Base-by-base conservation (phyloP, 2,797 vertebrate genomes). In the Neosilurus mollespiculum region DNA sequence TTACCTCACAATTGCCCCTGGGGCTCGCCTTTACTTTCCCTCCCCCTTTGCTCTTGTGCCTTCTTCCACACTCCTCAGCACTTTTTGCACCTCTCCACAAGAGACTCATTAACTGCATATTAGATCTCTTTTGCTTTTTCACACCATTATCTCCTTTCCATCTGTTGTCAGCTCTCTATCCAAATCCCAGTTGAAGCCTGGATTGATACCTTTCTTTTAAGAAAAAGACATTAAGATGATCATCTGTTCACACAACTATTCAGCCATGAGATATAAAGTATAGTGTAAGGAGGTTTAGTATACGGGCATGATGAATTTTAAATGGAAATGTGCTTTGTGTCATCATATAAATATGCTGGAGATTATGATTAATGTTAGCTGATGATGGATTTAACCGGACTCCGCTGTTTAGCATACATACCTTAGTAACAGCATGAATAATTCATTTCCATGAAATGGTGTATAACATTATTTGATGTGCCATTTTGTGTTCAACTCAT, bases 61-160 rank as follows among this genome's bases (percentile, higher is more conserved):
- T 81, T 83, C 77, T 37, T 87, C 86, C 75, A 81, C 84, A 84
- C 92, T 94, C 92, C 91, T 94, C 93, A 93, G 93, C 93, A 92
- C 88, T n/a, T 94, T 93, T 93, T 84, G 82, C 88, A 89, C 88
- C 88, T 90, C 89, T 88, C 87, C 91, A 89, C 90, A 87, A 91
- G 88, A 91, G 88, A 91, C 90, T 93, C 92, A 94, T 95, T 93
- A 94, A 84, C 56, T 81, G 77, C 69, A 62, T 88, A 67, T 86
- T 86, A 85, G 83, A 83, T 78, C 84, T 81, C 64, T 51, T 58
- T 84, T 56, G 78, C 77, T 69, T 65, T 71, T 75, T 84, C 69
- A 65, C 51, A 53, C 64, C 67, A 69, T 83, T 76, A 71, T 62
- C 49, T 69, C 58, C 43, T 66, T 78, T 73, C 76, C 51, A 85